phyloP scores from a whole-genome alignment of 92 coral and sea anemone species.

The Epizoanthus rinbou region DNA sequence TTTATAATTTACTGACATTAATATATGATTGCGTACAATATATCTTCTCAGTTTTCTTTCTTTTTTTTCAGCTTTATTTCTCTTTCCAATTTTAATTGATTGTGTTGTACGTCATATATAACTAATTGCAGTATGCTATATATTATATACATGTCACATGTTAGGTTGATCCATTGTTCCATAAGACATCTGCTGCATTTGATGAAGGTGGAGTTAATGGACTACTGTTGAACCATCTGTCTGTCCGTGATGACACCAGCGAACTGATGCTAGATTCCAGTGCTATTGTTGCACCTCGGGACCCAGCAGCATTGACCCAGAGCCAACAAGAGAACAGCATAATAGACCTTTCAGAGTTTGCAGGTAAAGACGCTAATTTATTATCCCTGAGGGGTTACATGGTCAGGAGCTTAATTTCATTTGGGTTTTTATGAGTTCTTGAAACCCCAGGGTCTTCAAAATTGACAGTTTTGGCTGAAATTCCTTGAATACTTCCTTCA shows the following conservation, averaged over 20 bases:
- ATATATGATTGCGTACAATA: no score
- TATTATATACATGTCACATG: background rate
- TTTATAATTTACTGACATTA: no score
- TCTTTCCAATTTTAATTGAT: background rate
- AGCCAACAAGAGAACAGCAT: slow-evolving; percentile 57
- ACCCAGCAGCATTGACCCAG: slow-evolving; percentile 55
- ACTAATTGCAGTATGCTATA: background rate
- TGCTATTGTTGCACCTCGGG: slow-evolving; percentile 62
- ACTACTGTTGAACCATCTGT: slow-evolving; percentile 77
- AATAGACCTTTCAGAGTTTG: slow-evolving; percentile 84
- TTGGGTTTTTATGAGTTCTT: no score
- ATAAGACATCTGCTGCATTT: slow-evolving; percentile 95
- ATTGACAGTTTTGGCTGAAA: no score
- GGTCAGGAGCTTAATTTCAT: no score
- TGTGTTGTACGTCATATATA: background rate
- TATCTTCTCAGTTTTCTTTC: no score
- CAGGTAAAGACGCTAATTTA: slow-evolving; percentile 54
- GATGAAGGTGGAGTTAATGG: slow-evolving; percentile 96
- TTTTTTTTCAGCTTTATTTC: no score
- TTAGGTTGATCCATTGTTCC: slow-evolving; percentile 95
- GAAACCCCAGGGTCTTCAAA: no score
- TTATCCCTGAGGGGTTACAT: no score
- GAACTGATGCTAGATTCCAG: slow-evolving; percentile 89
- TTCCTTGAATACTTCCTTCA: no score
- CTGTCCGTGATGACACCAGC: slow-evolving; percentile 83